Evolutionary conservation across 2,797 vertebrate species (phyloP), one percentile per base, ranked within the genome.

Genomic region (Microctenopoma stevenorrisi): DNA sequence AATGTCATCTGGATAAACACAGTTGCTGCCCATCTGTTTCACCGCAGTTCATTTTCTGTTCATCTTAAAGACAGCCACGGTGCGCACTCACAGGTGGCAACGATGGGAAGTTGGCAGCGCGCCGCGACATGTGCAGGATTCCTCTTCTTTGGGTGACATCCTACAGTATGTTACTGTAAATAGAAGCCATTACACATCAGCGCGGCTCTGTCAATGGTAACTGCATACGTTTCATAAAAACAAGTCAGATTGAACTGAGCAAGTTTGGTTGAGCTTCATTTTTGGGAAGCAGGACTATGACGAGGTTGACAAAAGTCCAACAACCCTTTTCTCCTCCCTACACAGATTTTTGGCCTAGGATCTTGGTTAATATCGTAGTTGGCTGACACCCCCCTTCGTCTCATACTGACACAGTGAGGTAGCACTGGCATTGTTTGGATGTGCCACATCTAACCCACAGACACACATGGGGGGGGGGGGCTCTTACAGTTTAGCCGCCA

Each of bases 1-100:
- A 65, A 64, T 53, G 35, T 61, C 83, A 78, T 71, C 75, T 85
- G 82, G 68, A 30, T 73, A 79, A 85, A 79, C 59, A 40, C 59
- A 40, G 79, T 48, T 16, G 55, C 53, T 61, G 56, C 59, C 62
- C 78, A 83, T 87, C 78, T 85, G 81, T 38, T 79, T 77, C 71
- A 53, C 43, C 59, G 26, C 58, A 46, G 52, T 71, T 63, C 38
- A 47, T 22, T 48, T 81, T 74, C 33, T 64, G 49, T 72, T 65
- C 0, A 67, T 78, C 68, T 82, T 47, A 74, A 68, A 86, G 60
- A 68, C 73, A 77, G 53, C 55, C 48, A 16, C 59, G 14, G 56
- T 42, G 15, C 64, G 13, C 15, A 5, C 38, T 56, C 74, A 85
- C 81, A 86, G 76, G 64, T 81, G 76, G 71, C 43, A 66, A 76